Evolutionary conservation across 2,113 vertebrate genomes (phyloP), one percentile per base, ranked within the genome.

Genomic region (Emydocephalus ijimae): DNA sequence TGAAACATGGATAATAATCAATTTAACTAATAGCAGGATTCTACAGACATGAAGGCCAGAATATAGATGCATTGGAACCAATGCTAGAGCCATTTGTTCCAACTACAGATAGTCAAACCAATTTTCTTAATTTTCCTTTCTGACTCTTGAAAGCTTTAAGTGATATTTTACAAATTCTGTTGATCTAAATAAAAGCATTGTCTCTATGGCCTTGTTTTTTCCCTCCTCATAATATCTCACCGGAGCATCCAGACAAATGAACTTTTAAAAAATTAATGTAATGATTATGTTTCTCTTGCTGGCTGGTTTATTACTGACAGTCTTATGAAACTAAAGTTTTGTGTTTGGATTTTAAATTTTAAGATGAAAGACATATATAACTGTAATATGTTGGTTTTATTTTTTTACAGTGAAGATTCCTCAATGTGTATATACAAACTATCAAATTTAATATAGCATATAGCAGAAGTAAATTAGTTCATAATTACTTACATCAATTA

Each of bases 401-500:
- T 59, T 12, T 57, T 59, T n/a, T 15, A 57, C 8, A 85, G 24
- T 85, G 52, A 87, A 52, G 26, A 12, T 52, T 64, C 9, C 56
- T 59, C 48, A 85, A 39, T 9, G 4, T 91, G 21, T 85, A 64
- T 64, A 29, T 15, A 52, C 1, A 34, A 64, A 10, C 9, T 87
- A n/a, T 50, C 59, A 8, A 43, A 39, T 55, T 43, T 81, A 81
- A 81, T 81, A 81, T 4, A 81, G n/a, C 34, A 81, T 43, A 81
- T 81, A 81, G 74, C 34, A 81, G 74, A 81, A 21, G 18, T 39
- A 43, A 81, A 43, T 81, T 24, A 89, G 14, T 43, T 45, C 43
- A 94, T 95, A 55, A n/a, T 45, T 89, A 98, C 98, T 97, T 95
- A 99, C 99, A 95, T 97, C 98, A 94, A 99, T 97, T 95, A 98